Evolutionary conservation across 2,797 vertebrate genomes (phyloP), one percentile per base, ranked within the genome.

Genomic region (Capromys pilorides): DNA sequence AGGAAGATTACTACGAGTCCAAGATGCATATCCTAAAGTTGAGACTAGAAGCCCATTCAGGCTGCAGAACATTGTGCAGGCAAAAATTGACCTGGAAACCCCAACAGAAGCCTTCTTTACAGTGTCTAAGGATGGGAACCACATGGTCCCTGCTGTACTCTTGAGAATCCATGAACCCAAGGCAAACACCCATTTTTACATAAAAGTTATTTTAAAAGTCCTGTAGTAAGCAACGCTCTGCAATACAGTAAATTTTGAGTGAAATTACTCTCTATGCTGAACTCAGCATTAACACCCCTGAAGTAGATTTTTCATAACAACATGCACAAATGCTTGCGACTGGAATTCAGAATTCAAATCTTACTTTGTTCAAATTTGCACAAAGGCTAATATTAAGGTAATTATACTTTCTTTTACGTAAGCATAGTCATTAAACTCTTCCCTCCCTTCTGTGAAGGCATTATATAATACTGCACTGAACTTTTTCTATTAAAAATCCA

Each of bases 281-380:
- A 85, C 22, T 81, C 16, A 83, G 6, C 77, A 64, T 86, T 89
- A 92, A 18, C 12, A 61, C 75, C 57, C 62, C 19, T 87, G 77
- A 89, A 75, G 13, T 66, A 26, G 8, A 13, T 77, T 89, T 41
- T 73, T 77, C 77, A 62, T 28, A 92, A 41, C 33, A 19, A 73
- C 6, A 41, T 45, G 28, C 57, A 85, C 1, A 86, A 77, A 71
- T 59, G 59, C 39, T 64, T 90, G 3, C 19, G 75, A 84, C 71
- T 95, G 93, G 77, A 83, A 91, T 57, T 90, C 39, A 95, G 19
- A 88, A 82, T 85, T 94, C 16, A 94, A 87, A 79, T 78, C 91
- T 54, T 51, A 83, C 88, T 94, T 78, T 79, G 61, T 73, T 94
- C 7, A 41, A 16, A 59, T 93, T 88, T 79, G 86, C 71, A 24